Evolutionary conservation across 1,140 invertebrate genomes (phyloP), one percentile per base, ranked within the genome.

Genomic region (Tetranychus cinnabarinus): DNA sequence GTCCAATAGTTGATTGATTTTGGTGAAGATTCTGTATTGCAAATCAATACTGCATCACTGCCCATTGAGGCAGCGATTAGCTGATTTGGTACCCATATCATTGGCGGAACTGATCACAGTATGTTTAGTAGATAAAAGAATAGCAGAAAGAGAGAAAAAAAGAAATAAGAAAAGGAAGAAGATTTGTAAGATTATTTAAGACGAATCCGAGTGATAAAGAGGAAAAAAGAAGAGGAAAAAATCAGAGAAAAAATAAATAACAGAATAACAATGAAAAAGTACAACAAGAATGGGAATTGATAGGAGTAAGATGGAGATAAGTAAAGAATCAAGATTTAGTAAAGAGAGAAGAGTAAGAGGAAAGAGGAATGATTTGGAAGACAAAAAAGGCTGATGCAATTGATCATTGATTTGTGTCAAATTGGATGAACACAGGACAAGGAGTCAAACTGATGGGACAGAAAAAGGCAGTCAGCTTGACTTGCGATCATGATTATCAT

Each of bases 31-130:
- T 75, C 74, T 0, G 73, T 70, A 62, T 72, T 69, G 61, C 74
- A 75, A 56, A 70, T 69, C 15, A 76, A 62, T 23, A 68, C 67
- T 2, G 74, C 70, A 42, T 76, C 72, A 57, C 70, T 67, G 1
- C 73, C 72, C n/a, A 70, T 59, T 12, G 69, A 68, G 10, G 70
- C 73, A 2, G 73, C 73, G 23, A 74, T 69, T 36, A 76, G 64
- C 61, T 76, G 74, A 67, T 72, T 72, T 15, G 74, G 74, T 55
- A 76, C 72, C 71, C 72, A 73, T 33, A 74, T 70, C 71, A 74
- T 74, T 31, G 73, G 73, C 4, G 73, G 66, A 68, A 74, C 72
- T 74, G 73, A 34, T 45, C n/a, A 39, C 15, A 10, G 5, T 42
- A 42, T 42, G 5, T 42, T 42, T 42, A 42, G 5, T 42, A 42